Evolutionary conservation across 1,140 invertebrate genomes (phyloP), one percentile per base, ranked within the genome.

Genomic region (Achatina immaculata): DNA sequence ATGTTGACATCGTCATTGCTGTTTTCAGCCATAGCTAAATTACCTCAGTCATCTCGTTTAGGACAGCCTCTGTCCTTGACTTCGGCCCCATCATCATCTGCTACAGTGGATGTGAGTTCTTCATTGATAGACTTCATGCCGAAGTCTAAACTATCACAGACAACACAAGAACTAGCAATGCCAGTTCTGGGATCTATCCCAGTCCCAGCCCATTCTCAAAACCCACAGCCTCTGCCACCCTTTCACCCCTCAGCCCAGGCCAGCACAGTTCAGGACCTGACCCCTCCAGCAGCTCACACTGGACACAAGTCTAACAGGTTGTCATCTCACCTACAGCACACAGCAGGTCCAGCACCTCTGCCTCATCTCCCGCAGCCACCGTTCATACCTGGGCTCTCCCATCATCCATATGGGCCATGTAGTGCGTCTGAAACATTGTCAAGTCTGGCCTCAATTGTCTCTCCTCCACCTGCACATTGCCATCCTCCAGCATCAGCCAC

Each of bases 181-280:
- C 68, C 42, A 0, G 11, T 76, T 9, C 31, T 76, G 31, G 34
- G 19, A 21, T 76, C 74, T 4, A 76, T 62, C 28, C 76, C 76
- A 28, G 36, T 51, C 28, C 78, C 78, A 55, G 78, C 78, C 4
- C 78, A 80, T 48, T 66, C 66, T 21, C 48, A 72, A 34, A 80
- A 71, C 34, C 78, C 66, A 4, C 78, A 80, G n/a, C 45, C 78
- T 72, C 48, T 80, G 31, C 78, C 78, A 28, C 78, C 78, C 24
- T 80, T 80, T 68, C 78, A 80, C 48, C 78, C 78, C 9, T 71
- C 78, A n/a, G 78, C 78, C 7, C 66, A 71, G 78, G 68, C 68
- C 68, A 80, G 48, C 16, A 28, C 34, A 0, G 0, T 45, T 0
- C n/a, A 72, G 16, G 78, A 80, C 68, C 38, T 51, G 11, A 71